phyloP scores from a whole-genome alignment of 2,113 vertebrate genomes.

The Sorex araneus region DNA sequence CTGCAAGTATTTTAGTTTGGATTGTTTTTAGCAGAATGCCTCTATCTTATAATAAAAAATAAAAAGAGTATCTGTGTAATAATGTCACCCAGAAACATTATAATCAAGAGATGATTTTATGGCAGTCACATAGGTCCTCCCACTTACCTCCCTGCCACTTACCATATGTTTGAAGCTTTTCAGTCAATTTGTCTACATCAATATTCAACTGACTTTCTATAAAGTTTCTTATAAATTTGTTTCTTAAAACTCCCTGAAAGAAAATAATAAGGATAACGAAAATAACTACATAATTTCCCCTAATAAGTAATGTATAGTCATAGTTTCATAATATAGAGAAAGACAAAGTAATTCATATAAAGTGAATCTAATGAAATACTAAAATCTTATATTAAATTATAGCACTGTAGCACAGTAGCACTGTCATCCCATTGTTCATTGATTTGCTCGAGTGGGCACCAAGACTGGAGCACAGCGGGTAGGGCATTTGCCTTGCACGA shows the following conservation, averaged over 20 bases:
- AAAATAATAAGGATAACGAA: background rate
- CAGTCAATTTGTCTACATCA: constrained; percentile 76
- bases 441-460: too few relatives aligned
- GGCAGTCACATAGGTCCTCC: too few relatives aligned
- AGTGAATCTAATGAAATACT: background rate
- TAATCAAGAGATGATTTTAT: rapidly evolving
- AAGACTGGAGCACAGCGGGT: too few relatives aligned
- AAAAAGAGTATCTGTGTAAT: background rate
- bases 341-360: background rate
- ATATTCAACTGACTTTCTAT: constrained; percentile 86
- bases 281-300: background rate
- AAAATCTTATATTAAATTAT: background rate
- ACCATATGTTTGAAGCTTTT: constrained; percentile 85
- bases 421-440: too few relatives aligned
- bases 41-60: background rate
- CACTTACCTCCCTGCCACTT: background rate
- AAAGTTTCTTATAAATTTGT: constrained; percentile 86
- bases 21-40: background rate
- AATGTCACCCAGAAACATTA: background rate
- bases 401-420: too few relatives aligned
- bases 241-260: constrained; percentile 86
- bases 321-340: background rate
- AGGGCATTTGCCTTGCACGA: too few relatives aligned
- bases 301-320: background rate
- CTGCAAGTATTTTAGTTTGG: background rate